Evolutionary conservation across 1,140 invertebrate genomes (phyloP).

Genomic region (Drosophila willistoni): DNA sequence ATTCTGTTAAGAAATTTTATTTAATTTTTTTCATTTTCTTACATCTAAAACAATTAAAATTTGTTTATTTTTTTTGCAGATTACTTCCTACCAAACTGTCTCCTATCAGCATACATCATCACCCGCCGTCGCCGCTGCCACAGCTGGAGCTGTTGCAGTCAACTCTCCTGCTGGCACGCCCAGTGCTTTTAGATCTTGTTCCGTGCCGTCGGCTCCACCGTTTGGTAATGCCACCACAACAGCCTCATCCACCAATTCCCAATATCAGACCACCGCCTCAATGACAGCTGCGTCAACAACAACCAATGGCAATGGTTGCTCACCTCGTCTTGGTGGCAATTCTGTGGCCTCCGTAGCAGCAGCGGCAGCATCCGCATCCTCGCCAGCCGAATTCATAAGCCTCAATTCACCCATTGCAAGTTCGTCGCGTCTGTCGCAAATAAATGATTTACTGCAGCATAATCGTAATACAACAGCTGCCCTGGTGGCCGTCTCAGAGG

Average conservation of each 20-base stretch:
- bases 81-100: constrained; percentile 51
- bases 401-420: constrained; percentile 68
- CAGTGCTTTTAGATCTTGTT: constrained; percentile 68
- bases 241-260: constrained; percentile 63
- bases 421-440: constrained; percentile 77
- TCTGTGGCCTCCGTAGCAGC: constrained; percentile 1
- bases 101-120: constrained; percentile 50
- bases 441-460: constrained; percentile 79
- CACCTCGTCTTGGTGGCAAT: constrained; percentile 12
- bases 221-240: constrained; percentile 77
- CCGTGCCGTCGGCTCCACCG: constrained; percentile 74
- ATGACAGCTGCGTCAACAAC: constrained; percentile 45
- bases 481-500: constrained; percentile 71
- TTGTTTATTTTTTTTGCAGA: constrained; percentile 21
- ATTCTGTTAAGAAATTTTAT: no score
- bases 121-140: constrained; percentile 16
- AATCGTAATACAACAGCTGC: constrained; percentile 78
- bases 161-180: constrained; percentile 26
- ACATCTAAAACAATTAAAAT: no score
- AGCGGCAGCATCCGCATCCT: constrained; percentile 10
- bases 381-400: constrained; percentile 64
- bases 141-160: constrained; percentile 18
- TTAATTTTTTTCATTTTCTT: neutral
- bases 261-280: constrained; percentile 74
- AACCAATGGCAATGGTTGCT: constrained; percentile 32